Percentiles rank a stretch among this genome's conserved stretches.
Conservation (phyloP, 2,113 vertebrate species). For the Typhlomys cinereus region DNA sequence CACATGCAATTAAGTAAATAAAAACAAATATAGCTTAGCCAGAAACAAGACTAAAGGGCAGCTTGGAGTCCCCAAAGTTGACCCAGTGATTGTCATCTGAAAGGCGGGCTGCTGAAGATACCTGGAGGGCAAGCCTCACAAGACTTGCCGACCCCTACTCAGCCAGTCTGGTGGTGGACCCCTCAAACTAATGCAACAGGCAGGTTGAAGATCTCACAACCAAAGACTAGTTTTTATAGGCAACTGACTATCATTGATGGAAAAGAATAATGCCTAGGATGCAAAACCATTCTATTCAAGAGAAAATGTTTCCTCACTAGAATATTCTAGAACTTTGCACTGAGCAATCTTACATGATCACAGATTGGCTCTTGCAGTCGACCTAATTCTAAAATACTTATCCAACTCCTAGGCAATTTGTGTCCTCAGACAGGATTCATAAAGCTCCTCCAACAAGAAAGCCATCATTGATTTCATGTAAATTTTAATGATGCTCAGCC, state of each 20-base stretch:
- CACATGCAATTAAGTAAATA: no score
- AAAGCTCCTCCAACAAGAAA: neutral
- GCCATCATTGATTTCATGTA: neutral
- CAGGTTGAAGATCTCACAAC: neutral
- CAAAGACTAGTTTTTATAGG: neutral
- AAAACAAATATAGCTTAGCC: neutral
- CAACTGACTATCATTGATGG: neutral
- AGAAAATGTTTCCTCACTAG: neutral
- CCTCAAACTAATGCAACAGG: neutral
- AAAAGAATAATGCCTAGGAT: neutral
- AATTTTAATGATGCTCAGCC: neutral
- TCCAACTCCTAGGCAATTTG: neutral
- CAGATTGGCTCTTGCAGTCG: neutral
- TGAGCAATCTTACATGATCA: neutral
- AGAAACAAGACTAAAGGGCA: neutral
- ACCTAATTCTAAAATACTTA: neutral
- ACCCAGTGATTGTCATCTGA: no score
- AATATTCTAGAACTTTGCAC: neutral
- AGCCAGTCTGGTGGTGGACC: neutral
- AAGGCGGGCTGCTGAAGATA: neutral
- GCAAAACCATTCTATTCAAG: neutral
- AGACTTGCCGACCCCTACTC: neutral
- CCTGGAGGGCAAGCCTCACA: accelerated
- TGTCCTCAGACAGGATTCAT: neutral
- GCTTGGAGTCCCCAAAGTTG: neutral